These are phyloP conservation scores for Drosophila santomea DNA, from an alignment of 1,140 invertebrate species.

Conservation along the genomic window DNA sequence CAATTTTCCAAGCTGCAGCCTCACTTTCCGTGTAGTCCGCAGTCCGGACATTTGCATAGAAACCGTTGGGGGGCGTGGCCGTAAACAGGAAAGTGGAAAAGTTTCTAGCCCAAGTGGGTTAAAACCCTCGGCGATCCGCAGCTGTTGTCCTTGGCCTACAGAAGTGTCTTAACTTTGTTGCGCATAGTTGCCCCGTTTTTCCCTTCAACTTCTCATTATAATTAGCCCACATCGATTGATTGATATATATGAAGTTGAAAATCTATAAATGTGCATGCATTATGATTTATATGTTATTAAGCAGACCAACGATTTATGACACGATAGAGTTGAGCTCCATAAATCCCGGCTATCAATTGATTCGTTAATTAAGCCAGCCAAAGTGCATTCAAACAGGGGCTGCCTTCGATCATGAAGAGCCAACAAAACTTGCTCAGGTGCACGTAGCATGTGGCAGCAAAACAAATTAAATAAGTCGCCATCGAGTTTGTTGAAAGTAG, in stretches of 20 bases:
- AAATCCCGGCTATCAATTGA: slow-evolving; percentile 28
- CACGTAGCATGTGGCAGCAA: slow-evolving; percentile 25
- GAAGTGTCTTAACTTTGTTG: slow-evolving; percentile 10
- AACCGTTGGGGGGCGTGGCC: slow-evolving; percentile 21
- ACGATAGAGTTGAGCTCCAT: slow-evolving; percentile 9
- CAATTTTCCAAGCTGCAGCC: slow-evolving; percentile 61
- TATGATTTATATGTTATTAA: slow-evolving; percentile 36
- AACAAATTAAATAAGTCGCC: slow-evolving; percentile 54
- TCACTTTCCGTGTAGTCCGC: neutral
- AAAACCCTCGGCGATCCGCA: slow-evolving; percentile 14
- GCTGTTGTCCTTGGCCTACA: slow-evolving; percentile 37
- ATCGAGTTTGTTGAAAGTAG: slow-evolving; percentile 1
- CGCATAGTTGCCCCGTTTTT: neutral
- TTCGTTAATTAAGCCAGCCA: slow-evolving; percentile 38
- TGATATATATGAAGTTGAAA: slow-evolving; percentile 21
- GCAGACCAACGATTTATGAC: slow-evolving; percentile 25
- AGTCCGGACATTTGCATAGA: slow-evolving; percentile 36
- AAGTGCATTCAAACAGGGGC: slow-evolving; percentile 25
- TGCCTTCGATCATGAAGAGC: slow-evolving; percentile 21
- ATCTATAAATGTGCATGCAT: slow-evolving; percentile 37
- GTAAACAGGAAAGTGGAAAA: slow-evolving; percentile 50
- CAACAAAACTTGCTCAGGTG: slow-evolving; percentile 31
- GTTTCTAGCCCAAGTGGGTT: slow-evolving; percentile 42
- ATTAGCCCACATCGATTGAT: slow-evolving; percentile 47
- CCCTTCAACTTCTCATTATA: neutral